Conservation (phyloP, 2,113 vertebrate genomes). For the Lampris megalopsis region DNA sequence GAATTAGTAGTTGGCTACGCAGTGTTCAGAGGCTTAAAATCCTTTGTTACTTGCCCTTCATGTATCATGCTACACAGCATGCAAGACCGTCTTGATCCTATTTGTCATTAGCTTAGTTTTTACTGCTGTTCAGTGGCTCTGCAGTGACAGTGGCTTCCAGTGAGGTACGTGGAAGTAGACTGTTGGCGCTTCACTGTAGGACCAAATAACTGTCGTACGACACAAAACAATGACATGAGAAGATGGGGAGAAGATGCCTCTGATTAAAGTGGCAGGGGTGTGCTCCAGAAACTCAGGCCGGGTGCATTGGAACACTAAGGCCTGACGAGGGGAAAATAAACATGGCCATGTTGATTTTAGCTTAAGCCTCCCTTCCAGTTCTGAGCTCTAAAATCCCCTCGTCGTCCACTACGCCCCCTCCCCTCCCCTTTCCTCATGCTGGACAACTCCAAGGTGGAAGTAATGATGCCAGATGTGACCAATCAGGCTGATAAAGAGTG, state of each 20-base stretch:
- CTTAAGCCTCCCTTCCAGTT: conserved; percentile 50
- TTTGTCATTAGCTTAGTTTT: conserved; percentile 56
- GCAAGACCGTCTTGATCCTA: conserved; percentile 41
- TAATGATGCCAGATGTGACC: conserved; percentile 78
- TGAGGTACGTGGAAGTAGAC: conserved; percentile 10
- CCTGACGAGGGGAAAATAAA: conserved; percentile 41
- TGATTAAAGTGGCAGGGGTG: conserved; percentile 9
- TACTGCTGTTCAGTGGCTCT: conserved; percentile 20
- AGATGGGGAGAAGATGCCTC: background rate
- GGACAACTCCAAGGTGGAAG: conserved; percentile 59
- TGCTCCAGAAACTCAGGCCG: conserved; percentile 7
- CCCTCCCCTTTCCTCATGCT: conserved; percentile 1
- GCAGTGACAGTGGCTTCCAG: conserved; percentile 36
- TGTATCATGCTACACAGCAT: conserved; percentile 35
- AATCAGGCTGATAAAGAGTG: conserved; percentile 75
- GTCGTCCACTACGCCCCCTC: conserved; percentile 5
- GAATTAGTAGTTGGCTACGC: conserved; percentile 57
- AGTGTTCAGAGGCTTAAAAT: conserved; percentile 39
- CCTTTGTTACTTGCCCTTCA: conserved; percentile 44
- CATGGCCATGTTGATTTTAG: conserved; percentile 58
- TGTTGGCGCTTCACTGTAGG: conserved; percentile 25
- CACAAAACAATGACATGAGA: too few relatives aligned
- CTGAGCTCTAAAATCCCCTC: background rate
- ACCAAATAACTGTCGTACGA: too few relatives aligned
- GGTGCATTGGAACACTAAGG: conserved; percentile 36